Evolutionary conservation across 2,113 vertebrate genomes (phyloP).

Genomic region (Callipepla californica): DNA sequence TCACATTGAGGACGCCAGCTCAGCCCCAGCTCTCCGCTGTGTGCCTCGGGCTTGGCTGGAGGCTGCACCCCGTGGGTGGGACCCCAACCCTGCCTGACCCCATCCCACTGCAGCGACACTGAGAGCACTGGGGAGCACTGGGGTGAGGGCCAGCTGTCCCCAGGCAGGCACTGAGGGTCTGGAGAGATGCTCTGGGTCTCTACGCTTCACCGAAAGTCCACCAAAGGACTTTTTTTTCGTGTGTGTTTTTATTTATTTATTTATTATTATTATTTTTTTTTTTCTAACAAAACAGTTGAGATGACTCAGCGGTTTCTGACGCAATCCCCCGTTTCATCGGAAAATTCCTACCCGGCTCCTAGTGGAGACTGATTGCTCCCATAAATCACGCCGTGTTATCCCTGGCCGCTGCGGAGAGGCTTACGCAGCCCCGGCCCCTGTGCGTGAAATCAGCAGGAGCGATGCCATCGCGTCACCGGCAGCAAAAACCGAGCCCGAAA

Average conservation of each 20-base stretch:
- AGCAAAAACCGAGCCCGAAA: neutral
- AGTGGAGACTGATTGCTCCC: slow-evolving; percentile 59
- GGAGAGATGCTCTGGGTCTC: neutral
- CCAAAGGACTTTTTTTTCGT: neutral
- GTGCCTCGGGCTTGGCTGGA: neutral
- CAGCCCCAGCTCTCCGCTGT: neutral
- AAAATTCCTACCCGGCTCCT: slow-evolving; percentile 72
- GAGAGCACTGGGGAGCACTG: neutral
- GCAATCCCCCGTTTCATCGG: slow-evolving; percentile 67
- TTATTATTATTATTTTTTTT: neutral
- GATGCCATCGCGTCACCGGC: slow-evolving; percentile 26
- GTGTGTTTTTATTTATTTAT: neutral
- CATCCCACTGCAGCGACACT: neutral
- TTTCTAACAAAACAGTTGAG: slow-evolving; percentile 28
- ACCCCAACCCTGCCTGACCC: neutral
- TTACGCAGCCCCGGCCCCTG: slow-evolving; percentile 18
- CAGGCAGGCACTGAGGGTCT: neutral
- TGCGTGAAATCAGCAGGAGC: slow-evolving; percentile 50
- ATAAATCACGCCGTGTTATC: slow-evolving; percentile 64
- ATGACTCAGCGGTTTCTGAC: slow-evolving; percentile 75
- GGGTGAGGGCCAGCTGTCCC: neutral
- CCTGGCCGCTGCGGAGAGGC: slow-evolving; percentile 40
- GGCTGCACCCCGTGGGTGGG: neutral
- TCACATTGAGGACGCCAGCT: slow-evolving; percentile 1
- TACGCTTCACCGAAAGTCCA: slow-evolving; percentile 43